Conservation (phyloP, 1,140 invertebrate species). For the Lepidurus couesii region DNA sequence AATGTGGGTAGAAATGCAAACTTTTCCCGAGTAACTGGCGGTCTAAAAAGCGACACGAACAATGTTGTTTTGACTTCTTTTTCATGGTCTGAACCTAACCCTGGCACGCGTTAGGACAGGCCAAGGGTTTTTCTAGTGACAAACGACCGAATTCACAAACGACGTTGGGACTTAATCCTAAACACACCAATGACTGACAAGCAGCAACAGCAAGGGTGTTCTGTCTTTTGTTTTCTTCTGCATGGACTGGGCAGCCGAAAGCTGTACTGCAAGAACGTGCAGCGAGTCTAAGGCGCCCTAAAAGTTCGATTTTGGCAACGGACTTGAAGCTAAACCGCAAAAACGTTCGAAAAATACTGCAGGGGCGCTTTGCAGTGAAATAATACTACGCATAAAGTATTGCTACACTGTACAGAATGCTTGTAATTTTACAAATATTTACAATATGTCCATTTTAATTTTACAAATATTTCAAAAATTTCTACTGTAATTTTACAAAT, state of each 20-base stretch:
- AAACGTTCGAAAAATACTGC: too few relatives aligned
- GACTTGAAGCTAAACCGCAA: not conserved
- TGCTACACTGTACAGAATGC: too few relatives aligned
- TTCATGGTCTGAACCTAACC: not conserved
- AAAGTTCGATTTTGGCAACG: not conserved
- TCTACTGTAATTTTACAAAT: too few relatives aligned
- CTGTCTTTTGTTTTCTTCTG: not conserved
- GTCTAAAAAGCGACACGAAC: not conserved
- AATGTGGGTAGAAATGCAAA: not conserved
- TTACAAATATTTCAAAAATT: too few relatives aligned
- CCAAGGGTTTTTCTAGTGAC: not conserved
- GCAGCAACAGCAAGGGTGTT: slow-evolving; percentile 33
- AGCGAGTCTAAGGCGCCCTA: not conserved
- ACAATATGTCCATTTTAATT: too few relatives aligned
- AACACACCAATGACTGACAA: slow-evolving; percentile 37
- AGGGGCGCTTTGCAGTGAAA: too few relatives aligned
- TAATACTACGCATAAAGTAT: too few relatives aligned
- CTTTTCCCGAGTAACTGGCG: not conserved
- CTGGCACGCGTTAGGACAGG: not conserved
- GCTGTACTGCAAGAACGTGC: not conserved
- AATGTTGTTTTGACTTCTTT: not conserved
- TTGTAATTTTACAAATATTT: too few relatives aligned
- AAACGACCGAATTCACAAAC: slow-evolving; percentile 16
- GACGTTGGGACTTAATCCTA: not conserved
- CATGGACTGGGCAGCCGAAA: not conserved